A percentile compares a stretch with the other conserved stretches of the same genome.
These are phyloP conservation scores for Halcyon leucocephala DNA, from an alignment of 2,797 vertebrate species.

Conservation along the genomic window DNA sequence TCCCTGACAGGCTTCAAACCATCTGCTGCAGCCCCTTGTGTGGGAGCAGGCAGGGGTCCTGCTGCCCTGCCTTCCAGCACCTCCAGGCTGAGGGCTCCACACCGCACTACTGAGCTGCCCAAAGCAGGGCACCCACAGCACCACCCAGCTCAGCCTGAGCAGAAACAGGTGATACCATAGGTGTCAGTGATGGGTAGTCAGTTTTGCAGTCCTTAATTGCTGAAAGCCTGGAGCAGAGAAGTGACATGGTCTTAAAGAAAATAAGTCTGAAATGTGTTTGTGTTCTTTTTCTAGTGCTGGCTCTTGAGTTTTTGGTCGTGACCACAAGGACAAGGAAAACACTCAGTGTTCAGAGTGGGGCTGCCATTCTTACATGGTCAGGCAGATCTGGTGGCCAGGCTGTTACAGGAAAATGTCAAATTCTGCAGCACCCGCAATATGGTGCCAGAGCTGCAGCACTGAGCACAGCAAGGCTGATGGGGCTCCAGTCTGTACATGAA, in stretches of 20 bases:
- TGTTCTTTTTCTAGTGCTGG: not conserved
- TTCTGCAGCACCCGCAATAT: rapidly evolving
- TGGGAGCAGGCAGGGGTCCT: not conserved
- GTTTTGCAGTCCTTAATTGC: not conserved
- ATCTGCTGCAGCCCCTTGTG: not conserved
- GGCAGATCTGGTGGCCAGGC: not conserved
- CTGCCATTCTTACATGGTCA: not conserved
- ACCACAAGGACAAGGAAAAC: not conserved
- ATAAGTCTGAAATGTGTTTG: not conserved
- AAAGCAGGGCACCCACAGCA: rapidly evolving
- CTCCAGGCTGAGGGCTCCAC: not conserved
- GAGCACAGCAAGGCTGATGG: rapidly evolving
- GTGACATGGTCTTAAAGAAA: not conserved
- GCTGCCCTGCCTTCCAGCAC: not conserved
- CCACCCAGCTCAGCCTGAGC: not conserved
- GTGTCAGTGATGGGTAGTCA: not conserved
- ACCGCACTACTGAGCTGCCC: rapidly evolving
- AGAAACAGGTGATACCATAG: rapidly evolving
- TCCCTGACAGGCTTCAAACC: not conserved
- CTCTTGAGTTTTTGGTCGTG: not conserved
- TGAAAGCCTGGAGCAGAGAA: not conserved
- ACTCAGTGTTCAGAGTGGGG: rapidly evolving
- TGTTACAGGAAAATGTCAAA: not conserved
- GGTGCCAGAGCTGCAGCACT: not conserved
- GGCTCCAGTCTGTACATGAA: not conserved